phyloP scores from a whole-genome alignment of 2,888 invertebrate genomes.

The Caenorhabditis virilis region DNA sequence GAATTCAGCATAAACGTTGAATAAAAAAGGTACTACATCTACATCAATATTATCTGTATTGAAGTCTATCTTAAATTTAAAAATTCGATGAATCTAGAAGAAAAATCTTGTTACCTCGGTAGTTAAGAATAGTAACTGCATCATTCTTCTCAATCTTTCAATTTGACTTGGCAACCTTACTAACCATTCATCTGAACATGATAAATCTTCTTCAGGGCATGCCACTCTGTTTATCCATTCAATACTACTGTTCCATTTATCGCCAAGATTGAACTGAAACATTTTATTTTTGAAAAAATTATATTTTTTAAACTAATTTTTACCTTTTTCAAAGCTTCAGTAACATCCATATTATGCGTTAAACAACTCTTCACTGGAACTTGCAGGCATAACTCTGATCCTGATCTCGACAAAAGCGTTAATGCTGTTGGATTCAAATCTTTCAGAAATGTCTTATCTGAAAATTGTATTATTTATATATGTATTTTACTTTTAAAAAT shows the following conservation, averaged over 20 bases:
- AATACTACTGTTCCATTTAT: conserved; percentile 56
- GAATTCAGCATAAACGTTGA: conserved; percentile 40
- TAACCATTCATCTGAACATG: conserved; percentile 52
- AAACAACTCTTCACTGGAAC: conserved; percentile 32
- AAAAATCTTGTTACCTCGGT: conserved; percentile 55
- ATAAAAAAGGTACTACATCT: conserved; percentile 40
- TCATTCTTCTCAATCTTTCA: conserved; percentile 48
- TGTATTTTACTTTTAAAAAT: not conserved
- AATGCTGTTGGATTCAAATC: conserved; percentile 31
- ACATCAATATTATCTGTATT: conserved; percentile 22
- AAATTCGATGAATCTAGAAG: not conserved
- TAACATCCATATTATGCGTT: conserved; percentile 22
- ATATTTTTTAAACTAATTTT: not conserved
- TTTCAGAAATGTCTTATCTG: conserved; percentile 21
- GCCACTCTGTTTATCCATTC: conserved; percentile 57
- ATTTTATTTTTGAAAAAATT: not conserved
- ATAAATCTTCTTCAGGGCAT: conserved; percentile 55
- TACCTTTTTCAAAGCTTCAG: conserved; percentile 39
- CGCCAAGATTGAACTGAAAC: conserved; percentile 51
- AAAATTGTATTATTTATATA: not conserved
- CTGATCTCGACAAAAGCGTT: conserved; percentile 31
- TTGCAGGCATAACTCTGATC: conserved; percentile 35
- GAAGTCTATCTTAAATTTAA: conserved; percentile 31
- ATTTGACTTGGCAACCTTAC: conserved; percentile 49
- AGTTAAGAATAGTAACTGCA: conserved; percentile 50